These are phyloP conservation scores for Busseola fusca DNA, from an alignment of 2,888 invertebrate species.

Conservation along the genomic window DNA sequence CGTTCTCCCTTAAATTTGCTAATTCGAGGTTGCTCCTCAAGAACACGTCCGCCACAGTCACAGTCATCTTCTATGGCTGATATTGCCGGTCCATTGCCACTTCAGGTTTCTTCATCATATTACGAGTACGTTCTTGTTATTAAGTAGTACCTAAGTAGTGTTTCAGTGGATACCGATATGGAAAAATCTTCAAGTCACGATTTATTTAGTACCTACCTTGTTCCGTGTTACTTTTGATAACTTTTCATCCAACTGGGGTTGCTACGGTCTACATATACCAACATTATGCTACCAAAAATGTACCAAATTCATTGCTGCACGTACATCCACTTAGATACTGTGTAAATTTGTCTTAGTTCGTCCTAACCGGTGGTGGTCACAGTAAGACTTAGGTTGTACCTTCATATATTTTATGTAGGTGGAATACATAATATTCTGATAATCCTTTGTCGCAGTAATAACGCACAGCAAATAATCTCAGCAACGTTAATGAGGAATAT, in stretches of 20 bases:
- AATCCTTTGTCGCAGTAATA: slow-evolving; percentile 6
- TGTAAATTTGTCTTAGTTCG: neutral
- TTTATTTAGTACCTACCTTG: neutral
- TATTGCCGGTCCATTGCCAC: neutral
- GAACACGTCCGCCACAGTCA: neutral
- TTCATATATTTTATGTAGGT: neutral
- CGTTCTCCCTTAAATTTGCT: neutral
- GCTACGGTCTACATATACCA: no score
- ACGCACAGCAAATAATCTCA: slow-evolving; percentile 41
- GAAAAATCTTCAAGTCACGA: neutral
- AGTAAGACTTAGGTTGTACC: no score
- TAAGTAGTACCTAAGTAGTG: neutral
- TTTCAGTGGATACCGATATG: neutral
- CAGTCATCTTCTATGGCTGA: neutral
- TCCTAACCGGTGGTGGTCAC: no score
- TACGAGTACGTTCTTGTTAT: neutral
- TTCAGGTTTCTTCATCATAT: neutral
- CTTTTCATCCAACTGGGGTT: neutral
- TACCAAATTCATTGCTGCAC: no score
- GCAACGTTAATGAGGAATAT: slow-evolving; percentile 44
- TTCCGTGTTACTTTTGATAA: neutral
- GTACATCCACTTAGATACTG: neutral
- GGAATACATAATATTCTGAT: neutral
- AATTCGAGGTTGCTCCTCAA: no score
- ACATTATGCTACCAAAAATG: no score